These are phyloP conservation scores for Xylophagus ater DNA, from an alignment of 2,888 invertebrate species.

Conservation along the genomic window DNA sequence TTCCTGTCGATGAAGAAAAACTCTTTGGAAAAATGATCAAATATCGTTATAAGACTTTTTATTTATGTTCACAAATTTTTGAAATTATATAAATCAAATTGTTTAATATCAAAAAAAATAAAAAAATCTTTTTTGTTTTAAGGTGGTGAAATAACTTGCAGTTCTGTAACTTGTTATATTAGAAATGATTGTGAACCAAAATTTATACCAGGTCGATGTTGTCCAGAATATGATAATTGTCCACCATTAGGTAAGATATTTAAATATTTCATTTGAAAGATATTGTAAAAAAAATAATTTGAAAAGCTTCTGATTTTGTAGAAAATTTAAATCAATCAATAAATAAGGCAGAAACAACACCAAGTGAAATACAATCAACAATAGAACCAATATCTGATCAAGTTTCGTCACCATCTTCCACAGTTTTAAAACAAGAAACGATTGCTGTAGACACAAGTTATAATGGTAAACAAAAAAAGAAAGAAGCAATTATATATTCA, in stretches of 20 bases:
- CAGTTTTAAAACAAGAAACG: slow-evolving; percentile 10
- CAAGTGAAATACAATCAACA: slow-evolving; percentile 11
- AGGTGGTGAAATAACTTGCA: slow-evolving; percentile 65
- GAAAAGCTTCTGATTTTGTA: not conserved
- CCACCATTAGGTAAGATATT: slow-evolving; percentile 49
- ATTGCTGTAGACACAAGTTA: too few relatives aligned
- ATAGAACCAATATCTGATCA: slow-evolving; percentile 10
- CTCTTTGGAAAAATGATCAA: too few relatives aligned
- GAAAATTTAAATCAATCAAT: not conserved
- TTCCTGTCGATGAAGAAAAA: too few relatives aligned
- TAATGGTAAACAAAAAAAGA: not conserved
- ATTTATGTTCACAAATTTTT: too few relatives aligned
- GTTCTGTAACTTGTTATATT: slow-evolving; percentile 62
- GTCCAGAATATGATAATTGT: slow-evolving; percentile 72
- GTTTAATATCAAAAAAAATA: slow-evolving; percentile 2
- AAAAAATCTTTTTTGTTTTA: slow-evolving; percentile 2
- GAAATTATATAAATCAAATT: too few relatives aligned
- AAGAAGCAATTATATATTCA: too few relatives aligned
- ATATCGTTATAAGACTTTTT: too few relatives aligned
- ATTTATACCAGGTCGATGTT: slow-evolving; percentile 62
- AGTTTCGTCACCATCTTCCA: slow-evolving; percentile 12
- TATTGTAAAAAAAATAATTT: not conserved
- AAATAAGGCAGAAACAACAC: not conserved
- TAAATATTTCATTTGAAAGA: too few relatives aligned
- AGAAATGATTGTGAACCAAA: slow-evolving; percentile 65